Base-by-base conservation (phyloP, 2,888 invertebrate species). In the Dione juno region DNA sequence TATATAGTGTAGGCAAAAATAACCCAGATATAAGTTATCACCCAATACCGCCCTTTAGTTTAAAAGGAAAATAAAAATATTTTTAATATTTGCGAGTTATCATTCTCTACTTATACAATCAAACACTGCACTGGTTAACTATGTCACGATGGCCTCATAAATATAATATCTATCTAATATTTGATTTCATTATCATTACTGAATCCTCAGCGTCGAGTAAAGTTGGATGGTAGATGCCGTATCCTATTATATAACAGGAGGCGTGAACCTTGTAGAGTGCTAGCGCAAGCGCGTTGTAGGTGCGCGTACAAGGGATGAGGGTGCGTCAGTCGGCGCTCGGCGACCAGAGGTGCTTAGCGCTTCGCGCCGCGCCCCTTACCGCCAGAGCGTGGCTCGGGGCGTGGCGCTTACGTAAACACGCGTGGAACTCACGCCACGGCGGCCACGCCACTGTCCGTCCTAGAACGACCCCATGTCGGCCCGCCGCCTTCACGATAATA, bases 381-480 rank as follows among this genome's bases (percentile, higher is more conserved):
- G 91, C 80, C 80, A 83, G 80, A 89, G 89, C 88, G 91, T 90
- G 92, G 92, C 92, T 89, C 92, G 92, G 93, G 93, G 93, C 92
- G 93, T 93, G 93, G 92, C 93, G 93, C 92, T 92, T 92, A 93
- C 92, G 90, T 92, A 92, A 92, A 93, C 92, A 93, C 89, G 92
- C 90, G 90, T 87, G 87, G 82, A 82, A 76, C 81, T 82, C 82
- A 82, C 80, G 84, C 81, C 82, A 81, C 84, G 81, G 88, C 87
- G 89, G 88, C 90, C 88, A 87, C 87, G 84, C 85, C 87, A 88
- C 85, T 86, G 85, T 90, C 91, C 92, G 91, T 92, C 92, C 90
- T 78, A 83, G 85, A 84, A 81, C 87, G 88, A 89, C 87, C 88
- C 84, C 87, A 92, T 91, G 90, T 84, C 86, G 89, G 88, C 87